These are phyloP conservation scores for Gymnoscelis rufifasciata DNA, from an alignment of 2,888 invertebrate species.

Conservation along the genomic window DNA sequence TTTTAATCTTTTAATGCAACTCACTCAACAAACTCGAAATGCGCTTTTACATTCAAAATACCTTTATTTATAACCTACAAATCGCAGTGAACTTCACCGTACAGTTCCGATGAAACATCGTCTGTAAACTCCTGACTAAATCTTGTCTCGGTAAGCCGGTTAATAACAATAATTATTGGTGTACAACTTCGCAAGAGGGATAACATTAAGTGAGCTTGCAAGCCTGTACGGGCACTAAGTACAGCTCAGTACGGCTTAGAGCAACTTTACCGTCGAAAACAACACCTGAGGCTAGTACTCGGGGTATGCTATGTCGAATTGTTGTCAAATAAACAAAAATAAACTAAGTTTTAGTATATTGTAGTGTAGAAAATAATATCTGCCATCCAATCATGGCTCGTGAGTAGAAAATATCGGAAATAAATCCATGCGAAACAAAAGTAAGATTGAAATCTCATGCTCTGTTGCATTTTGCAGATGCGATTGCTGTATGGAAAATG, in stretches of 20 bases:
- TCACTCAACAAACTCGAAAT: conserved; percentile 69
- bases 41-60: conserved; percentile 48
- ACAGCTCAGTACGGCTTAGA: conserved; percentile 64
- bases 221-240: conserved; percentile 55
- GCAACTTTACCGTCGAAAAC: conserved; percentile 64
- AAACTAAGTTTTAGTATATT: neutral
- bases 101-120: conserved; percentile 9
- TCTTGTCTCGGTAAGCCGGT: conserved; percentile 20
- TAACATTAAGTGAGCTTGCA: conserved; percentile 56
- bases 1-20: conserved; percentile 79
- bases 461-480: conserved; percentile 73
- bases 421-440: conserved; percentile 42
- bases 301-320: conserved; percentile 42
- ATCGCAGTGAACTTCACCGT: neutral
- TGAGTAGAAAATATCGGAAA: conserved; percentile 32
- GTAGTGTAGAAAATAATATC: neutral
- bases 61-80: conserved; percentile 7
- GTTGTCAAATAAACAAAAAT: conserved; percentile 12
- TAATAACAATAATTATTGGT: conserved; percentile 42
- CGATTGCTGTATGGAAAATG: conserved; percentile 63
- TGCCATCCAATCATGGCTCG: neutral
- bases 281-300: conserved; percentile 60
- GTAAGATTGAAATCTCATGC: conserved; percentile 73
- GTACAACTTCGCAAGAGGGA: conserved; percentile 45
- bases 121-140: conserved; percentile 1